Base-by-base conservation (phyloP, 2,113 vertebrate genomes). In the Amia ocellicauda region DNA sequence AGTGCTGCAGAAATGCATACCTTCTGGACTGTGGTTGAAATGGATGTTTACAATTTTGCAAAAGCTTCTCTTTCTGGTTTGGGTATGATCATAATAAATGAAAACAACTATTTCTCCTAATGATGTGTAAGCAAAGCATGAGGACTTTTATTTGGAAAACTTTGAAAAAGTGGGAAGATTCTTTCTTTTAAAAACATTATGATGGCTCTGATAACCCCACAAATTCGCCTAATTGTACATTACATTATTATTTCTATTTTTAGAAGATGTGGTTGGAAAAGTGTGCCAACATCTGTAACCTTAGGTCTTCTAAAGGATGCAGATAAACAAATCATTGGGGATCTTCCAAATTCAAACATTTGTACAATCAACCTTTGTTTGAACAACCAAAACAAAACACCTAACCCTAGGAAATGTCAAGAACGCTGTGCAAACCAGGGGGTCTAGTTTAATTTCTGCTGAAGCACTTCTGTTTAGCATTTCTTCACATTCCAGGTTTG, bases 391-490 rank as follows among this genome's bases (percentile, higher is more conserved):
- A 36, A 36, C n/a, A 31, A 71, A 78, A 51, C 58, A 63, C 72
- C 50, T 60, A 79, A 73, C 71, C 62, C 67, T 69, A 68, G 55
- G 74, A 78, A 74, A 73, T 66, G 68, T 72, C 70, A 71, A 70
- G 23, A 77, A 71, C 71, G 74, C 69, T 65, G 71, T 72, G 66
- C 2, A 51, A 70, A 77, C 71, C 24, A 78, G 73, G 77, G 62
- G 81, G 75, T 71, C 23, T 62, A 55, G 67, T 82, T 84, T 83
- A 68, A 78, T 81, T 82, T 66, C 58, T 42, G 55, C 71, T 60
- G 68, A 55, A 51, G 57, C 70, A 60, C 78, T 73, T 80, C 68
- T 85, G 82, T 82, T 87, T 84, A 77, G 69, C 70, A 80, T 86
- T 85, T 84, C 67, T 69, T 74, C 60, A 54, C 73, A 45, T 71